These are phyloP conservation scores for Chrysolina haemoptera DNA, from an alignment of 2,888 invertebrate genomes.

Conservation along the genomic window DNA sequence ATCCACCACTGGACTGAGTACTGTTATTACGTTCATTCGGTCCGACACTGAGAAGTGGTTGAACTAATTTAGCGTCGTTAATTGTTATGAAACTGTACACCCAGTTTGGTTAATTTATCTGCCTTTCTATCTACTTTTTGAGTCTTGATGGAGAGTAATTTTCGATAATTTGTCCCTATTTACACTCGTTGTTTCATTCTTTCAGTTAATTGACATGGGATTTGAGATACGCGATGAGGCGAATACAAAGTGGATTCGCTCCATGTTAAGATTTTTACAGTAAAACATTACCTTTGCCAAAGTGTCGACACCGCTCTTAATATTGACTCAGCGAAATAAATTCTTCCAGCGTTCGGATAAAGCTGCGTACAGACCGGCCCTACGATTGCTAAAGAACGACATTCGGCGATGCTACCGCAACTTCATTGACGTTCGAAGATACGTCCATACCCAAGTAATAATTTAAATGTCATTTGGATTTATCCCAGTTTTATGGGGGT, in stretches of 20 bases:
- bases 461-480: no score
- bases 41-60: slow-evolving; percentile 38
- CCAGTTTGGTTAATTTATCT: slow-evolving; percentile 27
- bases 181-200: not conserved
- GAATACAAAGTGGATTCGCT: not conserved
- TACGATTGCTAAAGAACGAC: no score
- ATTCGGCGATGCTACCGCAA: no score
- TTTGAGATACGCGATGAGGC: not conserved
- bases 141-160: slow-evolving; percentile 16
- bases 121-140: slow-evolving; percentile 13
- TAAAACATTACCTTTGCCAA: no score
- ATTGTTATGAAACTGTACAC: slow-evolving; percentile 40
- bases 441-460: no score
- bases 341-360: no score
- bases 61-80: slow-evolving; percentile 39
- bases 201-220: not conserved
- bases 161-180: not conserved
- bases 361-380: no score
- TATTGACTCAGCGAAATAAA: no score
- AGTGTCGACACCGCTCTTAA: no score
- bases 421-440: no score
- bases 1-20: not conserved
- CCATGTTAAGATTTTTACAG: no score
- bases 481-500: no score
- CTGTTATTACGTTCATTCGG: slow-evolving; percentile 32